These are phyloP conservation scores for Pangasius sanitwongsei DNA, from an alignment of 2,797 vertebrate species.

Conservation along the genomic window DNA sequence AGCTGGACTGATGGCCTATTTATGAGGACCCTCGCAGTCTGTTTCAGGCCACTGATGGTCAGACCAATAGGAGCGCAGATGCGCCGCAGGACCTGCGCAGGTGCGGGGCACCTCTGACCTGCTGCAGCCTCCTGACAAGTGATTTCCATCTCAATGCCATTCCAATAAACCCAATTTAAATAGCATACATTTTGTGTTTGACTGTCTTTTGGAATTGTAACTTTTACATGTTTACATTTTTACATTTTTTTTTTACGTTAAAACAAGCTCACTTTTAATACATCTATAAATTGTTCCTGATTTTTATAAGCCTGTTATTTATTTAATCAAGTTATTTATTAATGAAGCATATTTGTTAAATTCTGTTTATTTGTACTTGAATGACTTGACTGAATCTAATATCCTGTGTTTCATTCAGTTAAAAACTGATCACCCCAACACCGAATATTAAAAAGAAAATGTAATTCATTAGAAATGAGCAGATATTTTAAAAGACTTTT, in stretches of 20 bases:
- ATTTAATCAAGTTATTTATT: background rate
- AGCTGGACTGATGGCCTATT: slow-evolving; percentile 63
- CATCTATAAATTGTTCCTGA: background rate
- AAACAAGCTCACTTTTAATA: background rate
- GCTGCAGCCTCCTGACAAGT: slow-evolving; percentile 30
- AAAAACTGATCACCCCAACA: background rate
- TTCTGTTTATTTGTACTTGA: background rate
- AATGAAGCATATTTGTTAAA: background rate
- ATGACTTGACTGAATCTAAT: background rate
- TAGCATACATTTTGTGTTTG: background rate
- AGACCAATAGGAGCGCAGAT: slow-evolving; percentile 75
- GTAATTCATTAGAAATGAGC: background rate
- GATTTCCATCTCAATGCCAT: slow-evolving; percentile 19
- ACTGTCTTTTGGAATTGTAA: background rate
- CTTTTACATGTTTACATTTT: background rate
- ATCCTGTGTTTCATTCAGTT: background rate
- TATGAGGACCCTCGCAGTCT: slow-evolving; percentile 64
- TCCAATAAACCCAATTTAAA: slow-evolving; percentile 20
- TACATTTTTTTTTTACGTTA: background rate
- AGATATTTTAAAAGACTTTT: background rate
- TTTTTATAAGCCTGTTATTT: background rate
- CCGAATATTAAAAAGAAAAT: background rate
- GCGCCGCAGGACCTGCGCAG: slow-evolving; percentile 62
- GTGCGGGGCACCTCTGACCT: slow-evolving; percentile 55
- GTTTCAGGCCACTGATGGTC: slow-evolving; percentile 66